Evolutionary conservation across 2,888 invertebrate genomes (phyloP), one percentile per base, ranked within the genome.

Genomic region (Pinctada fucata): DNA sequence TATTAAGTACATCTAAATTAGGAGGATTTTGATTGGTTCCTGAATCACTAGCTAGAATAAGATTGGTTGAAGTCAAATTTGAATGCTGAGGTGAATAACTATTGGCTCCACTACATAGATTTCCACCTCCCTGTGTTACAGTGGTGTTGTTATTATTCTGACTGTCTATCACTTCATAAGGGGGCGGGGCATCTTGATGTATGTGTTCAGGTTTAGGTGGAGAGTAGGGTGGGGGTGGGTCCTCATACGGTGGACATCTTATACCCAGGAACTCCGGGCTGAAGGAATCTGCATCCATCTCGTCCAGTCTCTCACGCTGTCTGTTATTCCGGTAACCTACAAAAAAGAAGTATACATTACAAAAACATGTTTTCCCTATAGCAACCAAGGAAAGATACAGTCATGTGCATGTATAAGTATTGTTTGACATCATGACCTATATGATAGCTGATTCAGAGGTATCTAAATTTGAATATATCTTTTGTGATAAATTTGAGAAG

Each of bases 201-300:
- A 85, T 80, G 5, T 84, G 83, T 69, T 79, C 76, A 3, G 91
- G 90, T 84, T 91, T 91, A 47, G 91, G 91, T 2, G 91, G 90
- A 3, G 91, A 87, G 82, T 92, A 92, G 0, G 92, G 92, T 31
- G 92, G 92, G 47, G 92, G 92, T 0, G 91, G 92, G 70, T 91
- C 91, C 77, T 90, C 89, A 70, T 92, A 91, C 0, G 91, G 90
- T 2, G 91, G 91, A 71, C 89, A 89, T 78, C 89, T 87, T 6
- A 91, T 83, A 13, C 90, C 90, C 78, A 88, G 84, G 73, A 90
- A 88, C 68, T 91, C 89, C 0, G 91, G 88, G 66, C 90, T 84
- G 81, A 90, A 90, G 47, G 86, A 87, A 49, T 89, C 90, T 49
- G 84, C 81, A 67, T 91, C 91, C n/a, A 86, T 85, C 48, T 89